phyloP scores from a whole-genome alignment of 2,113 vertebrate species.

The Pelmatolapia mariae region DNA sequence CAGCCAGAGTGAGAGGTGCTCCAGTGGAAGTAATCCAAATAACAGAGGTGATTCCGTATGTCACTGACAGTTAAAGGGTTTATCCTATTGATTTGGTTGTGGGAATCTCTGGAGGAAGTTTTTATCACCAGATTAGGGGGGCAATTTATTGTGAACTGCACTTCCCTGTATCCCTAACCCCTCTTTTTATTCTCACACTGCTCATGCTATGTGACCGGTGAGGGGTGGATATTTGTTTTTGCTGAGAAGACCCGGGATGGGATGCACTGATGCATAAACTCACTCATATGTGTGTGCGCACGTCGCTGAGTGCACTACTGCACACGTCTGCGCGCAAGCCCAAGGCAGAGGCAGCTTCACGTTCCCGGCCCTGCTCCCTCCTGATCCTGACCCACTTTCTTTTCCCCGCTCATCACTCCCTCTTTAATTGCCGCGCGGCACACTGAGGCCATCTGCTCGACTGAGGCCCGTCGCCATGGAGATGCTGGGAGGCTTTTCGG shows the following conservation, averaged over 20 bases:
- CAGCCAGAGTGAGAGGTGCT: not conserved
- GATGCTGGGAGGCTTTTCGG: constrained; percentile 77
- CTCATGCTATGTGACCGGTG: constrained; percentile 8
- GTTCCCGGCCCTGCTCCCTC: constrained; percentile 44
- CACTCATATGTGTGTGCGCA: not conserved
- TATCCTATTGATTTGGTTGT: constrained; percentile 24
- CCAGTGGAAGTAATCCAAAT: constrained; percentile 15
- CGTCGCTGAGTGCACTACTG: not conserved
- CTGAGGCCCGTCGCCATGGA: constrained; percentile 74
- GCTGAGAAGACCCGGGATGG: constrained; percentile 8
- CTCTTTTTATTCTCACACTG: constrained; percentile 1
- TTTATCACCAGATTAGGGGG: not conserved
- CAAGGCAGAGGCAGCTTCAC: constrained; percentile 32
- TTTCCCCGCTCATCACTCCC: constrained; percentile 49
- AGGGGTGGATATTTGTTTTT: constrained; percentile 54
- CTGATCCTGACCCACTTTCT: constrained; percentile 64
- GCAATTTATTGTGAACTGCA: not conserved
- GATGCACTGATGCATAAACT: constrained; percentile 30
- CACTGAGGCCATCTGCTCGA: constrained; percentile 77
- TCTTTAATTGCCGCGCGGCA: constrained; percentile 75
- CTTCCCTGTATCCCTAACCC: not conserved
- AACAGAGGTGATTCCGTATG: not conserved
- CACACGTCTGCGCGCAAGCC: constrained; percentile 12
- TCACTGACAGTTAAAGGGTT: constrained; percentile 36
- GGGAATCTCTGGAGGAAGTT: constrained; percentile 9